Percentiles rank a stretch among this genome's conserved stretches.
Evolutionary conservation across 2,888 invertebrate species (phyloP).

Genomic region (Portevinia maculata): DNA sequence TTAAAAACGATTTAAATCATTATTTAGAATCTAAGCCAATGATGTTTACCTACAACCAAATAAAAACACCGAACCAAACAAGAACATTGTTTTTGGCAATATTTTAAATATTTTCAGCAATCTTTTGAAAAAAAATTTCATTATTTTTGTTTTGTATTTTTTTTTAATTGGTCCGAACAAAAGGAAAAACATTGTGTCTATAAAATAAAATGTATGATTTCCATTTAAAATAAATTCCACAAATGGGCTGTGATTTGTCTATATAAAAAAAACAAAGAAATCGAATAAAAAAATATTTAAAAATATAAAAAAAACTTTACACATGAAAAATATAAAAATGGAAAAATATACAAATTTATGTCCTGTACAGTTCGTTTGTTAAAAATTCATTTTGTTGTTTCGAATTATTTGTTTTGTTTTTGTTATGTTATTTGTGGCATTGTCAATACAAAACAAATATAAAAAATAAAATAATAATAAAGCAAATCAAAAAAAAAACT

Average conservation of each 20-base stretch:
- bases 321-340: constrained; percentile 51
- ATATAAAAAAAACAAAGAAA: constrained; percentile 75
- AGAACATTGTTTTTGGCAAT: constrained; percentile 80
- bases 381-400: constrained; percentile 68
- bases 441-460: constrained; percentile 73
- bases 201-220: constrained; percentile 61
- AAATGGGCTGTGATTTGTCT: constrained; percentile 79
- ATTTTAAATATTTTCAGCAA: constrained; percentile 72
- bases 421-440: constrained; percentile 66
- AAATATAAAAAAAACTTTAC: constrained; percentile 62
- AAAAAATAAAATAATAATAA: constrained; percentile 38
- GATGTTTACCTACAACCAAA: constrained; percentile 46
- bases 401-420: constrained; percentile 64
- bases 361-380: constrained; percentile 76
- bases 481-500: constrained; percentile 55
- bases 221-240: constrained; percentile 76
- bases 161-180: constrained; percentile 51
- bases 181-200: constrained; percentile 64
- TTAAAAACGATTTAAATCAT: constrained; percentile 74
- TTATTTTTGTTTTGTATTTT: constrained; percentile 39
- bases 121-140: not conserved
- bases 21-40: constrained; percentile 69
- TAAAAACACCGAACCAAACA: constrained; percentile 76
- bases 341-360: constrained; percentile 71
- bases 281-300: constrained; percentile 59